A percentile compares a stretch with the other conserved stretches of the same genome.
Conservation (phyloP, 2,113 vertebrate species). For the Ammospiza nelsoni region DNA sequence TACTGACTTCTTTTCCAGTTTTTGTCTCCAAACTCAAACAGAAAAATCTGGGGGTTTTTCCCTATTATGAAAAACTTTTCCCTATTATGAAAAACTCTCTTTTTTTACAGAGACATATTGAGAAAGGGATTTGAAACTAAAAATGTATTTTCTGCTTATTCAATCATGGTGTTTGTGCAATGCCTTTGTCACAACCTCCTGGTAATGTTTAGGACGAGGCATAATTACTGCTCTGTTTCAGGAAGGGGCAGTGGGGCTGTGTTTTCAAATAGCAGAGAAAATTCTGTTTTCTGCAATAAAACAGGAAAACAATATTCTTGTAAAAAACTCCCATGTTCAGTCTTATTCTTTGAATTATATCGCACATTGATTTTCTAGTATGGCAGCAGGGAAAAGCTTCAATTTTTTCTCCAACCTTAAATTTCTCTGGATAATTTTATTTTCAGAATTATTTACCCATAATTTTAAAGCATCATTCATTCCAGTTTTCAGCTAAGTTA, state of each 20-base stretch:
- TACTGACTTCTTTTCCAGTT: neutral
- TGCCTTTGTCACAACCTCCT: neutral
- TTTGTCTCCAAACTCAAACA: neutral
- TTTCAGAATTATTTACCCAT: neutral
- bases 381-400: neutral
- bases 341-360: neutral
- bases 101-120: neutral
- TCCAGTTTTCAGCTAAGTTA: neutral
- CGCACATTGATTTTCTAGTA: neutral
- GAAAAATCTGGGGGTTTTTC: fast-evolving
- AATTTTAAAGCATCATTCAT: neutral
- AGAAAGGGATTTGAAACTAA: neutral
- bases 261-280: neutral
- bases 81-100: no score
- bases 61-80: neutral
- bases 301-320: neutral
- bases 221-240: neutral
- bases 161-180: neutral
- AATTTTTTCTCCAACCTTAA: neutral
- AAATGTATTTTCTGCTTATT: neutral
- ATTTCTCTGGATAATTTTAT: neutral
- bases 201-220: neutral
- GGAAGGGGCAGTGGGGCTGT: neutral
- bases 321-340: neutral
- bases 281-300: neutral